Base-by-base conservation (phyloP, 2,113 vertebrate species). In the Lycocorax pyrrhopterus region DNA sequence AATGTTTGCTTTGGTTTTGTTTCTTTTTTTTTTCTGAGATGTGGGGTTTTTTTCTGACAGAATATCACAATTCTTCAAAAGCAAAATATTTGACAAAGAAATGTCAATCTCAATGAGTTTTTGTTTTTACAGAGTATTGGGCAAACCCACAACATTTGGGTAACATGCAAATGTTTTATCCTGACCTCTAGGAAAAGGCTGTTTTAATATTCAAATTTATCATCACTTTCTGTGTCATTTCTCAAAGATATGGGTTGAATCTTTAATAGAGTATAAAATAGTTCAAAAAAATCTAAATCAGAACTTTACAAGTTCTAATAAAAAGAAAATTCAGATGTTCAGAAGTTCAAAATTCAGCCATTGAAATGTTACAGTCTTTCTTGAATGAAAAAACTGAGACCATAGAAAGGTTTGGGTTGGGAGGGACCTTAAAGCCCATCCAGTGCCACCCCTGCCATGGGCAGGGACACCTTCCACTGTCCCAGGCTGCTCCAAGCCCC, bases 391-490 rank as follows among this genome's bases (percentile, higher is more conserved):
- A 21, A 75, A 44, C 11, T 19, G 21, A 37, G 41, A 32, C 9
- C 25, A 23, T 9, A 2, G 39, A 13, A 46, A 14, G 11, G 12
- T 33, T 63, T 84, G 68, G 13, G 58, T 37, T 37, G 68, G 49
- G 1, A 55, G 22, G 16, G 47, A 27, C 49, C 7, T 14, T 6
- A 22, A 62, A 63, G 2, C 21, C 4, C 81, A 53, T 0, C 33
- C 46, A 52, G 17, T 21, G 25, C 44, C 53, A 17, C 23, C 44
- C 64, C 30, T n/a, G 53, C 35, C 55, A 23, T n/a, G 55, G 78
- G 30, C 53, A 59, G 44, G 53, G 53, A 60, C 44, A 7, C 35
- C 51, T 66, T 0, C 60, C 47, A 23, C 47, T 35, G 20, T 25
- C 44, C 46, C 74, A 62, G 58, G 35, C 1, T 60, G 73, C 27